Evolutionary conservation across 2,113 vertebrate genomes (phyloP).

Genomic region (Ictalurus punctatus): DNA sequence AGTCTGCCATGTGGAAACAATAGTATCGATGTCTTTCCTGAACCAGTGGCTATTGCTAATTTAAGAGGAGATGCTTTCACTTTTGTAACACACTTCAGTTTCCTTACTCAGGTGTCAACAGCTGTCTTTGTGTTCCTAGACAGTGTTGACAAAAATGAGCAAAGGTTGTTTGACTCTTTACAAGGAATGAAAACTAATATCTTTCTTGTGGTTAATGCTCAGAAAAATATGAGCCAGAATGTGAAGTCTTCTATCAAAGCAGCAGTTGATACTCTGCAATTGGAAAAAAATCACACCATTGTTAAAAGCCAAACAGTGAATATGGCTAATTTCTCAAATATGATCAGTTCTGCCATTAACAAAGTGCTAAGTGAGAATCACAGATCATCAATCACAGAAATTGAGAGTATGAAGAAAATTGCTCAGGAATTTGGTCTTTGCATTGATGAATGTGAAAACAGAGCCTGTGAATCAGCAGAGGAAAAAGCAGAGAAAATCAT

Average conservation of each 20-base stretch:
- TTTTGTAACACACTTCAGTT: constrained; percentile 63
- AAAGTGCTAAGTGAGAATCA: not conserved
- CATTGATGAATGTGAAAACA: constrained; percentile 55
- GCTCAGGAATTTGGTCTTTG: constrained; percentile 54
- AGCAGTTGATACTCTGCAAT: constrained; percentile 4
- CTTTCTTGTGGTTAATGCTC: constrained; percentile 53
- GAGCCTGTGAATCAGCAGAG: constrained; percentile 24
- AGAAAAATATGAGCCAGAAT: not conserved
- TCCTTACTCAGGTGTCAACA: constrained; percentile 70
- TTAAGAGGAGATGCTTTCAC: constrained; percentile 66
- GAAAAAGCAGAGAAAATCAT: constrained; percentile 35
- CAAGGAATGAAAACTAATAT: constrained; percentile 42
- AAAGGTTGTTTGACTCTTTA: constrained; percentile 55
- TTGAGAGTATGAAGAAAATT: constrained; percentile 2
- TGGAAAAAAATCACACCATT: constrained; percentile 37
- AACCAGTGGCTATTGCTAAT: constrained; percentile 66
- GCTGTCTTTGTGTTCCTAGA: constrained; percentile 73
- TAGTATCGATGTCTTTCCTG: constrained; percentile 55
- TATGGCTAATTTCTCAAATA: constrained; percentile 42
- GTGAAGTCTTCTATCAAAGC: constrained; percentile 4
- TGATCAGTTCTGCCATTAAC: constrained; percentile 40
- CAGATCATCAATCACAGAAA: not conserved
- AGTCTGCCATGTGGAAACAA: constrained; percentile 64
- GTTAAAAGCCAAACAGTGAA: constrained; percentile 32
- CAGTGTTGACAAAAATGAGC: constrained; percentile 55